Conservation (phyloP, 1,140 invertebrate species). For the Papilio aristodemus region DNA sequence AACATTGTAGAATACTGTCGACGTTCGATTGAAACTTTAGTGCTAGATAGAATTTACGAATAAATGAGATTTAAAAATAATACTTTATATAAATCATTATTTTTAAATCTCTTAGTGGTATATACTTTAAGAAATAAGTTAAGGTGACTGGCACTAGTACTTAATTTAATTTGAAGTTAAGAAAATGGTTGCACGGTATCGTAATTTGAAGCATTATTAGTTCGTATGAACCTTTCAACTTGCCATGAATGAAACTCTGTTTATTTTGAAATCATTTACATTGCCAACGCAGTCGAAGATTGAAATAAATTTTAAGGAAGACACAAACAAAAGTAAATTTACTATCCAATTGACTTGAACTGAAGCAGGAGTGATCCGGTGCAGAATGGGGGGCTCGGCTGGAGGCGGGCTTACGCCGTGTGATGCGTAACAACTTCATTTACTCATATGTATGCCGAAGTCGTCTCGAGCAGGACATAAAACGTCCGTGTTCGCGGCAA, state of each 20-base stretch:
- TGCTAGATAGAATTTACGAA: neutral
- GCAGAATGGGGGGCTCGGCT: neutral
- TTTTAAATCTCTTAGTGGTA: too few species aligned
- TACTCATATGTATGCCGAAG: constrained; percentile 23
- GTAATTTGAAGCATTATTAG: too few species aligned
- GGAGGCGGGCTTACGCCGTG: neutral
- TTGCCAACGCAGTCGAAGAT: neutral
- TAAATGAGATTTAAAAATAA: neutral
- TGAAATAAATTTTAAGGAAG: neutral
- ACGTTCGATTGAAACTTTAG: constrained; percentile 2
- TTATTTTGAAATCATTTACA: too few species aligned
- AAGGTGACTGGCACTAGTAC: too few species aligned
- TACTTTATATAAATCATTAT: too few species aligned
- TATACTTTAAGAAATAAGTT: too few species aligned
- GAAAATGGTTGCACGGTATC: too few species aligned
- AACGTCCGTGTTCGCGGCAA: constrained; percentile 26
- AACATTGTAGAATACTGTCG: constrained; percentile 1
- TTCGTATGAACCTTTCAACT: too few species aligned
- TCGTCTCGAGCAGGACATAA: constrained; percentile 26
- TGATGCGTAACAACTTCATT: constrained; percentile 29
- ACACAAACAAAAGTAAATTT: constrained; percentile 6
- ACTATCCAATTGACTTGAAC: neutral
- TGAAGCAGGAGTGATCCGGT: constrained; percentile 1
- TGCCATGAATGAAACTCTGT: too few species aligned
- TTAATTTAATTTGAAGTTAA: too few species aligned